These are phyloP conservation scores for Stratiomys singularior DNA, from an alignment of 2,888 invertebrate species.

Conservation along the genomic window DNA sequence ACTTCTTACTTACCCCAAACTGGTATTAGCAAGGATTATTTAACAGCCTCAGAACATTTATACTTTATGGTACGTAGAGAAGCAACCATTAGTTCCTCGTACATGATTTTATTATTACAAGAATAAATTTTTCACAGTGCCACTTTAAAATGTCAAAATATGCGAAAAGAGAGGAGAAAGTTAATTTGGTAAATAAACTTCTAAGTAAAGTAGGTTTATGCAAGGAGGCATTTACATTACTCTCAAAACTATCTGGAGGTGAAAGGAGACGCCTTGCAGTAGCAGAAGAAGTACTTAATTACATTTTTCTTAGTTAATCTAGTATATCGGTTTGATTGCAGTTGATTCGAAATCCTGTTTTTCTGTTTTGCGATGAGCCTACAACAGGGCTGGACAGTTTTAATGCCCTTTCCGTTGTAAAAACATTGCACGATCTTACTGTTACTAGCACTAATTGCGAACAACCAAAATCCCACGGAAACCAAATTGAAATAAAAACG, in stretches of 20 bases:
- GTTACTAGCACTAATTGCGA: conserved; percentile 59
- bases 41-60: conserved; percentile 85
- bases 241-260: conserved; percentile 87
- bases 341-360: conserved; percentile 87
- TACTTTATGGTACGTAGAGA: conserved; percentile 83
- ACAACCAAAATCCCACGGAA: background rate
- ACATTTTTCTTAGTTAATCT: background rate
- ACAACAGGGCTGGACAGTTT: conserved; percentile 93
- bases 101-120: too few species aligned
- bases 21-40: conserved; percentile 80
- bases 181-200: conserved; percentile 60
- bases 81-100: too few species aligned
- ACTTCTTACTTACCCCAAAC: conserved; percentile 90
- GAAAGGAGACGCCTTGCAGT: conserved; percentile 87
- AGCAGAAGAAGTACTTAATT: conserved; percentile 78
- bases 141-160: conserved; percentile 78
- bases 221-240: conserved; percentile 76
- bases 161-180: conserved; percentile 64
- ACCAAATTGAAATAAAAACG: conserved; percentile 52
- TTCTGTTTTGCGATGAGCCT: conserved; percentile 94
- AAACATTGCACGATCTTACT: conserved; percentile 74
- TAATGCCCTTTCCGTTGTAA: conserved; percentile 83
- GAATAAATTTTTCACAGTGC: conserved; percentile 70
- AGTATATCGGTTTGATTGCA: conserved; percentile 58
- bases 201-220: conserved; percentile 74